Evolutionary conservation across 2,797 vertebrate genomes (phyloP).

Genomic region (Urophycis tenuis): DNA sequence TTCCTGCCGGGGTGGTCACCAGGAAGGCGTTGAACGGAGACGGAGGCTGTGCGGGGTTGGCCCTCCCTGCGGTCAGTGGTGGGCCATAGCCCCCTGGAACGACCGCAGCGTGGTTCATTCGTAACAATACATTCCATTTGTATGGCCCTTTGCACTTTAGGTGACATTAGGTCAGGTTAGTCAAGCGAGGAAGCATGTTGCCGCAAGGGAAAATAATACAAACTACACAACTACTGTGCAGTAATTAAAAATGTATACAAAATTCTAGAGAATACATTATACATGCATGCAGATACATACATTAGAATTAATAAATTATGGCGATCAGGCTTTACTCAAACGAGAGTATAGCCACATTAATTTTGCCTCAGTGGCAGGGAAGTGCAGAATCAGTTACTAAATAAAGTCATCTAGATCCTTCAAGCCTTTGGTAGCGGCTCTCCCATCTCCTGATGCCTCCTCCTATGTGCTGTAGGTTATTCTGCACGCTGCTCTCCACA

Average conservation of each 20-base stretch:
- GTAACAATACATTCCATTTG: neutral
- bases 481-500: neutral
- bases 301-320: neutral
- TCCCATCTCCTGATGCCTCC: neutral
- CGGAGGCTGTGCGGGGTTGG: constrained; percentile 85
- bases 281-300: no score
- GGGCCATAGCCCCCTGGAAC: constrained; percentile 86
- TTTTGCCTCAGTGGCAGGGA: neutral
- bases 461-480: neutral
- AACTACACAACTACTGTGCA: neutral
- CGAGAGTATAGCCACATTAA: neutral
- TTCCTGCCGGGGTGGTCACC: constrained; percentile 86
- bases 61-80: constrained; percentile 80
- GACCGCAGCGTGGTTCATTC: constrained; percentile 5
- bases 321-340: no score
- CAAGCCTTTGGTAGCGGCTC: no score
- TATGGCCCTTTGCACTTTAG: neutral
- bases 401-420: no score
- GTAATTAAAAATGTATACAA: neutral
- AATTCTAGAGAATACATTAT: no score
- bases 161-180: neutral
- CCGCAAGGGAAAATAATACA: neutral
- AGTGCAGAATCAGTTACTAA: neutral
- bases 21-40: constrained; percentile 95
- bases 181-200: neutral